Conservation (phyloP, 92 coral and sea anemone genomes). For the Desmophyllum pertusum region DNA sequence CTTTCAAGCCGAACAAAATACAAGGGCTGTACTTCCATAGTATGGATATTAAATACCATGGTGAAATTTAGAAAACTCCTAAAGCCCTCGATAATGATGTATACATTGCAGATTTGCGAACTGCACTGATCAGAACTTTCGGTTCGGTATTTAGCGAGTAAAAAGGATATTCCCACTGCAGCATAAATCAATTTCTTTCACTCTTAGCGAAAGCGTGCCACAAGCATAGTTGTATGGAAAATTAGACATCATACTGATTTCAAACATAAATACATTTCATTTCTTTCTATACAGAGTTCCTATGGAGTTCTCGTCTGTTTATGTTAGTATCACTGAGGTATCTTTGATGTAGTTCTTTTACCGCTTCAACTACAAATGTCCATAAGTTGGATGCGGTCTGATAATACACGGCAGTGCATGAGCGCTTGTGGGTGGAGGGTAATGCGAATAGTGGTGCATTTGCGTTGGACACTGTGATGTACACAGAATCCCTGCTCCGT, state of each 20-base stretch:
- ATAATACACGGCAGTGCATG: slow-evolving; percentile 83
- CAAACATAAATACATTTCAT: slow-evolving; percentile 12
- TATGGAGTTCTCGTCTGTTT: background rate
- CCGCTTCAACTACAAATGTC: slow-evolving; percentile 63
- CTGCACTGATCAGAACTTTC: background rate
- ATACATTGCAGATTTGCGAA: background rate
- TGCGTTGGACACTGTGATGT: slow-evolving; percentile 84
- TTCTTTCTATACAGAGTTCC: slow-evolving; percentile 10
- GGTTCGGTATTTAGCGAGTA: background rate
- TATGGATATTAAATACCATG: background rate
- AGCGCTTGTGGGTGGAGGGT: slow-evolving; percentile 42
- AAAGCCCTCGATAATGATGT: background rate
- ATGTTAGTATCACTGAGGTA: too few relatives aligned
- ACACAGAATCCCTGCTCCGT: slow-evolving; percentile 84
- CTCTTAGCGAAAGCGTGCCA: slow-evolving; percentile 6
- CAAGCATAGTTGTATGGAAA: background rate
- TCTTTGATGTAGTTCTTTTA: background rate
- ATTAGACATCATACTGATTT: slow-evolving; percentile 1
- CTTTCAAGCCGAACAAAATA: background rate
- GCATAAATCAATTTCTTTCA: background rate
- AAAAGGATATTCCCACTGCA: background rate
- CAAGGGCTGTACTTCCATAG: background rate
- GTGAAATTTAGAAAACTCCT: background rate
- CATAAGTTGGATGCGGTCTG: slow-evolving; percentile 97
- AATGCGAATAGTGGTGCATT: slow-evolving; percentile 76